Evolutionary conservation across 2,888 invertebrate species (phyloP).

Genomic region (Glaucopsyche alexis): DNA sequence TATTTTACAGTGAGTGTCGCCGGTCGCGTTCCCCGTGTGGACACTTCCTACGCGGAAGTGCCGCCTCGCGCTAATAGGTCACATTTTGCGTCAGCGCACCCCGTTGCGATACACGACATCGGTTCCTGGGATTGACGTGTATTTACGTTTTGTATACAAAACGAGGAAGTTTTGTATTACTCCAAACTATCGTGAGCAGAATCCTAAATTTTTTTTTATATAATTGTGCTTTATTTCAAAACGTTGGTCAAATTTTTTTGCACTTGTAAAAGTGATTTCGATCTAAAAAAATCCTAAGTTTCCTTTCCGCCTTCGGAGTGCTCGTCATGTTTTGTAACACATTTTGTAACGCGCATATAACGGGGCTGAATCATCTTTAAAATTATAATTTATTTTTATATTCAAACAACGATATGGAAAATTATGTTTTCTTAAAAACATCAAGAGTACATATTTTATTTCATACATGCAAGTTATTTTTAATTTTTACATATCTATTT

Average conservation of each 20-base stretch:
- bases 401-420: not conserved
- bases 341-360: conserved; percentile 26
- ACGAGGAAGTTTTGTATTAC: not conserved
- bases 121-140: conserved; percentile 12
- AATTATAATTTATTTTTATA: conserved; percentile 24
- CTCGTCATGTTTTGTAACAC: not conserved
- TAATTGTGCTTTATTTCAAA: not conserved
- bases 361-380: conserved; percentile 22
- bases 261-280: not conserved
- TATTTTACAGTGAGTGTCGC: conserved; percentile 85
- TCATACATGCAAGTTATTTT: too few relatives aligned
- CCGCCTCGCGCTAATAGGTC: conserved; percentile 47
- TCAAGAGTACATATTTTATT: too few relatives aligned
- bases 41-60: conserved; percentile 40
- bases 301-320: not conserved
- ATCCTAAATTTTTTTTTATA: not conserved
- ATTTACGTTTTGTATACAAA: conserved; percentile 22
- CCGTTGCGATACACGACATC: conserved; percentile 28
- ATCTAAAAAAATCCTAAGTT: not conserved
- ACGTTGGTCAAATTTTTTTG: not conserved
- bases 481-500: too few relatives aligned
- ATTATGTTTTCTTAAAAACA: not conserved
- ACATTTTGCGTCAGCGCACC: conserved; percentile 47
- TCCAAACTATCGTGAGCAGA: not conserved
- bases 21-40: conserved; percentile 38